Conservation (phyloP, 2,113 vertebrate genomes). For the Sylvietta virens region DNA sequence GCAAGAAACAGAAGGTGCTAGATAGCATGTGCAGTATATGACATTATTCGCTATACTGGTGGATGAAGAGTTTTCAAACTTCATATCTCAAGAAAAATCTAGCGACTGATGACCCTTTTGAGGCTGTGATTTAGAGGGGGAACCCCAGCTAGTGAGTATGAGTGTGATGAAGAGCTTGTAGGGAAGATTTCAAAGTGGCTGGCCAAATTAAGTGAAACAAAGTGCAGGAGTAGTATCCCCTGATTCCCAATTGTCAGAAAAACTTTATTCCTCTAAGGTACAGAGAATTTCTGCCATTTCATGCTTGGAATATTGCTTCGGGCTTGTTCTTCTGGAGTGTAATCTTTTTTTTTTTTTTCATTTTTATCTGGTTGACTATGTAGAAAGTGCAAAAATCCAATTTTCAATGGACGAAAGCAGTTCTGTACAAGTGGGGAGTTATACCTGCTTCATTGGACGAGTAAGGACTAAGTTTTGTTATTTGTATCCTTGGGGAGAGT, state of each 20-base stretch:
- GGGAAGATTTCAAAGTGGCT: background rate
- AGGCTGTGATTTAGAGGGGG: background rate
- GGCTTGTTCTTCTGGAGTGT: constrained; percentile 25
- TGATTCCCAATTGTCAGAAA: background rate
- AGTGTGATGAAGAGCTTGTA: background rate
- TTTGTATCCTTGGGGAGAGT: background rate
- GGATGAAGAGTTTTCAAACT: background rate
- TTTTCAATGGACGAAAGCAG: background rate
- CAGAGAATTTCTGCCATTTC: constrained; percentile 5
- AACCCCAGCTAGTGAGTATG: background rate
- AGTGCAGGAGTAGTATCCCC: background rate
- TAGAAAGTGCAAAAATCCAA: background rate
- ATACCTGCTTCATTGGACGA: background rate
- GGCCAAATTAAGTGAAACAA: background rate
- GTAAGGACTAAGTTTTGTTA: background rate
- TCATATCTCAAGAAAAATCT: background rate
- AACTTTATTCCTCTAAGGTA: background rate
- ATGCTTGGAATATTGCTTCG: constrained; percentile 20
- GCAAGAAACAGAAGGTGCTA: background rate
- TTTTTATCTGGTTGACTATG: background rate
- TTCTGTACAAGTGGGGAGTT: background rate
- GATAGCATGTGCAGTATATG: background rate
- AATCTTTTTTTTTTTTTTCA: background rate
- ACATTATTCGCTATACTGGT: background rate
- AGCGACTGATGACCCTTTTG: background rate